Evolutionary conservation across 92 coral and sea anemone species (phyloP).

Genomic region (Siderastrea siderea): DNA sequence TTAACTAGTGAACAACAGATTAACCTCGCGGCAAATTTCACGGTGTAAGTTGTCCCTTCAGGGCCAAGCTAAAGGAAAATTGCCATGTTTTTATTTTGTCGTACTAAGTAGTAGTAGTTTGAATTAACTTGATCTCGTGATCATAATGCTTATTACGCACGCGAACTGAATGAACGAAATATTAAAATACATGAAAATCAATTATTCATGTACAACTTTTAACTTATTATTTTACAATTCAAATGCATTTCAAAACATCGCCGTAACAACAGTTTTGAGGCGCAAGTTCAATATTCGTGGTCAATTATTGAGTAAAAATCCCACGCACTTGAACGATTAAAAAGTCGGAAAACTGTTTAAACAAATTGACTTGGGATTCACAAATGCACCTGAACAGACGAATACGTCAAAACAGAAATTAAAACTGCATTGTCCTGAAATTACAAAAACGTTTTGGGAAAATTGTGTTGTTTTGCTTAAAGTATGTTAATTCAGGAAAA

Average conservation of each 20-base stretch:
- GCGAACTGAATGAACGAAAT: background rate
- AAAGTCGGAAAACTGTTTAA: background rate
- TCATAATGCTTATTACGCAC: background rate
- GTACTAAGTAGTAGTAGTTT: background rate
- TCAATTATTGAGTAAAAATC: too few relatives aligned
- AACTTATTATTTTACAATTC: conserved; percentile 1
- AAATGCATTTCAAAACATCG: background rate
- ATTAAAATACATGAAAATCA: background rate
- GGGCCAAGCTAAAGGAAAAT: background rate
- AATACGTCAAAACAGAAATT: too few relatives aligned
- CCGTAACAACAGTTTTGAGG: background rate
- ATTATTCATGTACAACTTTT: background rate
- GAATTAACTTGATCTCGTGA: conserved; percentile 6
- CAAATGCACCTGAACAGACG: too few relatives aligned
- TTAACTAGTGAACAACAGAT: background rate
- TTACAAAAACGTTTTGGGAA: too few relatives aligned
- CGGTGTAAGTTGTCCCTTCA: background rate
- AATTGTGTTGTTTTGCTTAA: too few relatives aligned
- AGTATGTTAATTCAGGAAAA: too few relatives aligned
- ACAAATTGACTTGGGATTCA: too few relatives aligned
- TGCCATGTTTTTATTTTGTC: background rate
- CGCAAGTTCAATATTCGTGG: background rate
- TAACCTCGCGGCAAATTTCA: background rate
- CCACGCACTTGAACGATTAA: background rate
- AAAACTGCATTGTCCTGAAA: too few relatives aligned